A percentile compares a stretch with the other conserved stretches of the same genome.
phyloP scores from a whole-genome alignment of 2,797 vertebrate genomes.

The Malacoraja senta region DNA sequence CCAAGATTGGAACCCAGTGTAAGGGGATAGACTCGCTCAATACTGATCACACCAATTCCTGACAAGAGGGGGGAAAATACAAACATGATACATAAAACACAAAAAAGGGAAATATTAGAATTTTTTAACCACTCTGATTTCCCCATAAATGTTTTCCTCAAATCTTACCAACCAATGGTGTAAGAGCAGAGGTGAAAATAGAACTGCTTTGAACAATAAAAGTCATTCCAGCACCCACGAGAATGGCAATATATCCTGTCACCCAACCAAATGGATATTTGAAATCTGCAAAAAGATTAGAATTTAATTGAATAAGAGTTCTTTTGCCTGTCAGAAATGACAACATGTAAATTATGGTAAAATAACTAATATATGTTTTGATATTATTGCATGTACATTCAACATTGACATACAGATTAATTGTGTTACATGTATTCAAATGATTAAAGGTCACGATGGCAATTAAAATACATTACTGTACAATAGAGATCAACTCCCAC shows the following conservation, averaged over 20 bases:
- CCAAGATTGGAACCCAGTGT: conserved; percentile 91
- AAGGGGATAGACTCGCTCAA: conserved; percentile 86
- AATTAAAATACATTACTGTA: not conserved
- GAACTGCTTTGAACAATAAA: conserved; percentile 96
- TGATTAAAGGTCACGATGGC: not conserved
- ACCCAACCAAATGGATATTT: conserved; percentile 88
- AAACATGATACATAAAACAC: not conserved
- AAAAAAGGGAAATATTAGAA: not conserved
- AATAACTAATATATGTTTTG: not conserved
- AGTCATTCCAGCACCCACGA: conserved; percentile 91
- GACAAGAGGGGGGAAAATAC: not conserved
- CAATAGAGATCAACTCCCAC: not conserved
- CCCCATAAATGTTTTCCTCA: not conserved
- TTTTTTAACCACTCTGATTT: not conserved
- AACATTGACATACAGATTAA: not conserved
- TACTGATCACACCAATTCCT: conserved; percentile 90
- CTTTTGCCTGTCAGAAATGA: not conserved
- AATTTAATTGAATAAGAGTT: not conserved
- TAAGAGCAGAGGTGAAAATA: conserved; percentile 92
- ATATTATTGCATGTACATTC: not conserved
- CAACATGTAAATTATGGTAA: not conserved
- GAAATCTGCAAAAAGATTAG: conserved; percentile 68
- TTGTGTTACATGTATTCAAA: not conserved
- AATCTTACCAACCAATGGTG: conserved; percentile 85
- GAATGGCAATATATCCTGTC: conserved; percentile 85